Evolutionary conservation across 2,797 vertebrate genomes (phyloP), one percentile per base, ranked within the genome.

Genomic region (Nyctibius grandis): DNA sequence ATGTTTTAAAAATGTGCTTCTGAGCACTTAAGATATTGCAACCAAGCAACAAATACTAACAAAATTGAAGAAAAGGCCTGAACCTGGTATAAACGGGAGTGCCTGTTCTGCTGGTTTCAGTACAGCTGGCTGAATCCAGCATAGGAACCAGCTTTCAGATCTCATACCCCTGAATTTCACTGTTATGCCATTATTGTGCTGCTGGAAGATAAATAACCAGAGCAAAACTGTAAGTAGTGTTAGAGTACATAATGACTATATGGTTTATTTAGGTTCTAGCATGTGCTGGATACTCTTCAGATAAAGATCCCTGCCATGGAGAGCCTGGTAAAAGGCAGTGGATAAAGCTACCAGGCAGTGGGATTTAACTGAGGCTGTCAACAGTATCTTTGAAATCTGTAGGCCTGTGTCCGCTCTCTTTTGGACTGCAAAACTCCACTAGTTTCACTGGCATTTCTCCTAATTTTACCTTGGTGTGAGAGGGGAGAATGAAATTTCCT

Each of bases 1-100:
- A 54, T 83, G 50, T 42, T 75, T 93, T 63, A 42, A 95, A 95
- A 95, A 63, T 51, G 5, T 63, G 9, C 74, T 93, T 80, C 64
- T 76, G 54, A 76, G 69, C 50, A 73, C 18, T 78, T 67, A 82
- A 57, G 34, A 48, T 68, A 36, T 13, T 59, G 44, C n/a, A 83
- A 57, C 34, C 28, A 65, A 45, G 61, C 29, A 78, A 84, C 25
- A 85, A 75, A 91, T 42, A 31, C 20, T 90, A 63, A 40, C 11
- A 69, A 72, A 77, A 57, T 9, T 50, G 51, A 61, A 87, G 56
- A 50, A 48, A 74, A 56, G 25, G 15, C 42, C 34, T 57, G 19
- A 74, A 74, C 23, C 20, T 84, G 22, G 11, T 74, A 19, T 16
- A 54, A 57, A 7, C 3, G 3, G 33, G 61, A 54, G 48, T 47